Evolutionary conservation across 2,888 invertebrate species (phyloP).

Genomic region (Lochmaea capreae): DNA sequence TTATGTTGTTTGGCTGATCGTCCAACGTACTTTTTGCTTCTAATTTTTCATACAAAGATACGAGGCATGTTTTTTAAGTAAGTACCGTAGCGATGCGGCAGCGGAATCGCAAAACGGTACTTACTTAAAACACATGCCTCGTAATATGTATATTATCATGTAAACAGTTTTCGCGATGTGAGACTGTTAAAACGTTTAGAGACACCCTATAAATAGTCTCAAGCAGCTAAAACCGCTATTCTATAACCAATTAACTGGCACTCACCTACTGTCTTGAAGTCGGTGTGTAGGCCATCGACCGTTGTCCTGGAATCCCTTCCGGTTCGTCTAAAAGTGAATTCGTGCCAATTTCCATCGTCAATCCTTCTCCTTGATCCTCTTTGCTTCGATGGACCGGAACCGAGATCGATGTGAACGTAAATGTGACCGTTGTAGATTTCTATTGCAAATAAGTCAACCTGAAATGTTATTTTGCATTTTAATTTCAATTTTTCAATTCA

Average conservation of each 20-base stretch:
- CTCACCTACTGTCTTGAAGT: constrained; percentile 86
- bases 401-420: constrained; percentile 91
- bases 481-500: not conserved
- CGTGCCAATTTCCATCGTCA: constrained; percentile 94
- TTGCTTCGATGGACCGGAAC: constrained; percentile 89
- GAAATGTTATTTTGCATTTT: constrained; percentile 44
- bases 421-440: constrained; percentile 95
- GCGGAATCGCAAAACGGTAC: too few species aligned
- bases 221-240: not conserved
- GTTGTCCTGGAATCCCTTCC: constrained; percentile 88
- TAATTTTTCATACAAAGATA: too few species aligned
- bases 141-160: too few species aligned
- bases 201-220: too few species aligned
- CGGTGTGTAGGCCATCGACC: constrained; percentile 90
- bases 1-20: too few species aligned
- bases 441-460: constrained; percentile 93
- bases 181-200: too few species aligned
- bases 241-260: not conserved
- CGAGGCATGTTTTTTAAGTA: too few species aligned
- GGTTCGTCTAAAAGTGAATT: constrained; percentile 84
- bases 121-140: too few species aligned
- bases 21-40: too few species aligned
- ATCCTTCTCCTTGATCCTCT: constrained; percentile 84
- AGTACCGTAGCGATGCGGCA: too few species aligned
- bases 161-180: too few species aligned